These are phyloP conservation scores for Gasterosteus nipponicus DNA, from an alignment of 2,113 vertebrate species.

Conservation along the genomic window DNA sequence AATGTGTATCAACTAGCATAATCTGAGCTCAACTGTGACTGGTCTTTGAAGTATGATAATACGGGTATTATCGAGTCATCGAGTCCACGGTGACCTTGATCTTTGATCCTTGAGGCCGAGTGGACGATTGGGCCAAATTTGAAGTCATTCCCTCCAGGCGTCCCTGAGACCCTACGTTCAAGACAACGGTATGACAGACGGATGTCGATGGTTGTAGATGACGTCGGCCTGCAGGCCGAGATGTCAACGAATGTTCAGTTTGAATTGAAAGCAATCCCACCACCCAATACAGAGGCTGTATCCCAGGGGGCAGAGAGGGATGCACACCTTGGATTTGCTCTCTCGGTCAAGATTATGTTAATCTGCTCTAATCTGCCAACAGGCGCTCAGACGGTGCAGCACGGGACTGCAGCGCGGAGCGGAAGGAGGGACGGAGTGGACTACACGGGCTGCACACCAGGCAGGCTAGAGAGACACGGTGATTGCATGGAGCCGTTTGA, in stretches of 20 bases:
- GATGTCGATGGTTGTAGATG: too few species aligned
- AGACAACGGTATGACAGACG: too few species aligned
- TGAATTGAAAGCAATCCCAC: background rate
- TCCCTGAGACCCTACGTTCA: background rate
- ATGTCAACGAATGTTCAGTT: background rate
- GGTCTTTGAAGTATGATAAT: background rate
- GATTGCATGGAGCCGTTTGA: too few species aligned
- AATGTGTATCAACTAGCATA: background rate
- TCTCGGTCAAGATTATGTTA: constrained; percentile 72
- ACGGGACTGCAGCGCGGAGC: constrained; percentile 28
- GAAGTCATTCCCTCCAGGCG: background rate
- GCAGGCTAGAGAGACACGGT: background rate
- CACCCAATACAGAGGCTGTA: background rate
- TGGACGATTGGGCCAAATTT: background rate
- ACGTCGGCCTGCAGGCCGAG: too few species aligned
- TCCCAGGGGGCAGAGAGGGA: constrained; percentile 63
- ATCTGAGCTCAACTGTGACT: background rate
- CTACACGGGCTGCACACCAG: background rate
- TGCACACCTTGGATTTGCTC: constrained; percentile 70
- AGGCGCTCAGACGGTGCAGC: constrained; percentile 37
- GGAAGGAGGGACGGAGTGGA: constrained; percentile 4
- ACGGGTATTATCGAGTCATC: background rate
- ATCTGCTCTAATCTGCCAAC: constrained; percentile 74
- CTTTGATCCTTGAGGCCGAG: background rate
- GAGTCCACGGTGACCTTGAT: background rate